Evolutionary conservation across 2,888 invertebrate genomes (phyloP).

Genomic region (Macaria notata): DNA sequence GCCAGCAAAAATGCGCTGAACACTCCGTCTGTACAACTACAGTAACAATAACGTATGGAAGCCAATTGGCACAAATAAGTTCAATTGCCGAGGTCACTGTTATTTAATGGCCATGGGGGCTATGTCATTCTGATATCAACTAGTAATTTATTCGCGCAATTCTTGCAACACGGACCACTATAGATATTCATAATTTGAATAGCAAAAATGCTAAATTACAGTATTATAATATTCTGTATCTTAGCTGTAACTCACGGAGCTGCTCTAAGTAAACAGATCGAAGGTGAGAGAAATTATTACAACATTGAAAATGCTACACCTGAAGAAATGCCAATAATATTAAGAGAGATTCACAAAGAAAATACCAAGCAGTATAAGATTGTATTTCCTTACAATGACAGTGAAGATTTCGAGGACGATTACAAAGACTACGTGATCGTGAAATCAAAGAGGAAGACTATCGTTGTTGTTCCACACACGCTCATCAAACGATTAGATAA

Average conservation of each 20-base stretch:
- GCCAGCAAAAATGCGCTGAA: no score
- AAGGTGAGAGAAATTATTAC: constrained; percentile 33
- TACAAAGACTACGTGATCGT: constrained; percentile 42
- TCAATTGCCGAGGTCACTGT: constrained; percentile 49
- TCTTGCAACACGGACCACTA: constrained; percentile 17
- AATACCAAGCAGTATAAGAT: constrained; percentile 34
- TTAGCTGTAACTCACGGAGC: constrained; percentile 28
- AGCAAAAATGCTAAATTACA: constrained; percentile 3
- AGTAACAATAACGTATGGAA: constrained; percentile 41
- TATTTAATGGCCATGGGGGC: constrained; percentile 23
- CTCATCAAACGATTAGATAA: constrained; percentile 40
- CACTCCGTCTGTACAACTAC: constrained; percentile 11
- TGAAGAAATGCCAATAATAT: constrained; percentile 33
- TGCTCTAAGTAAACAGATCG: constrained; percentile 25
- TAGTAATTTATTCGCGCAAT: constrained; percentile 31
- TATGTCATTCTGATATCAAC: constrained; percentile 32
- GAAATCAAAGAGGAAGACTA: constrained; percentile 39
- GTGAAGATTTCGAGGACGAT: constrained; percentile 30
- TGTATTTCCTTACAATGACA: constrained; percentile 30
- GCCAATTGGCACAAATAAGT: constrained; percentile 57
- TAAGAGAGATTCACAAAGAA: constrained; percentile 32
- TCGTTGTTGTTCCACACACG: constrained; percentile 39
- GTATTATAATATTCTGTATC: constrained; percentile 26
- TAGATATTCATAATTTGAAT: background rate
- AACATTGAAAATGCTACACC: constrained; percentile 34